These are phyloP conservation scores for Danaus chrysippus DNA, from an alignment of 2,888 invertebrate genomes.

Conservation along the genomic window DNA sequence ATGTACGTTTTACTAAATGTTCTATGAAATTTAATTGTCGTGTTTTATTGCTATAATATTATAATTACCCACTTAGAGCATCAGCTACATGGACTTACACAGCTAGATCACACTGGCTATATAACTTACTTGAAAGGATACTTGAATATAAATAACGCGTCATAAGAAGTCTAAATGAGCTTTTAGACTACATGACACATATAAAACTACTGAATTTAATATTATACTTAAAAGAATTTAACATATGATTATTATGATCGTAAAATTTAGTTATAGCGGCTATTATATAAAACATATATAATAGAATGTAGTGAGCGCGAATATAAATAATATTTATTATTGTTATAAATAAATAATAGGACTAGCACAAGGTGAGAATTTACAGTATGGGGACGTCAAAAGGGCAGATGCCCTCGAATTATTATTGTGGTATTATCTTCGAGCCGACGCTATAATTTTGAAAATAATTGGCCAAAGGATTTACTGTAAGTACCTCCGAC, in stretches of 20 bases:
- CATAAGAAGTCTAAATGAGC: neutral
- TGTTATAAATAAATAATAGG: slow-evolving; percentile 29
- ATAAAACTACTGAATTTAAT: slow-evolving; percentile 4
- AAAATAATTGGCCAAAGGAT: slow-evolving; percentile 52
- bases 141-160: too few relatives aligned
- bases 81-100: neutral
- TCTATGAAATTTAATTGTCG: neutral
- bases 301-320: neutral
- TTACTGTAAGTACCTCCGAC: slow-evolving; percentile 44
- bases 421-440: slow-evolving; percentile 34
- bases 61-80: slow-evolving; percentile 3
- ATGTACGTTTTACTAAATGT: neutral
- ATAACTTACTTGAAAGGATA: too few relatives aligned
- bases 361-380: slow-evolving; percentile 31
- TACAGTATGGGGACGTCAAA: slow-evolving; percentile 31
- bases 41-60: neutral
- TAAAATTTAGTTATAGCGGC: neutral
- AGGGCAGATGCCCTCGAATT: slow-evolving; percentile 33
- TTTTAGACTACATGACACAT: neutral
- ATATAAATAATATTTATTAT: slow-evolving; percentile 4
- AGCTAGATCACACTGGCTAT: neutral
- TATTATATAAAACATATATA: neutral
- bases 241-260: neutral
- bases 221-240: slow-evolving; percentile 2
- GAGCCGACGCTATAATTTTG: slow-evolving; percentile 41